A percentile compares a stretch with the other conserved stretches of the same genome.
Evolutionary conservation across 2,888 invertebrate species (phyloP).

Genomic region (Papilio protenor): DNA sequence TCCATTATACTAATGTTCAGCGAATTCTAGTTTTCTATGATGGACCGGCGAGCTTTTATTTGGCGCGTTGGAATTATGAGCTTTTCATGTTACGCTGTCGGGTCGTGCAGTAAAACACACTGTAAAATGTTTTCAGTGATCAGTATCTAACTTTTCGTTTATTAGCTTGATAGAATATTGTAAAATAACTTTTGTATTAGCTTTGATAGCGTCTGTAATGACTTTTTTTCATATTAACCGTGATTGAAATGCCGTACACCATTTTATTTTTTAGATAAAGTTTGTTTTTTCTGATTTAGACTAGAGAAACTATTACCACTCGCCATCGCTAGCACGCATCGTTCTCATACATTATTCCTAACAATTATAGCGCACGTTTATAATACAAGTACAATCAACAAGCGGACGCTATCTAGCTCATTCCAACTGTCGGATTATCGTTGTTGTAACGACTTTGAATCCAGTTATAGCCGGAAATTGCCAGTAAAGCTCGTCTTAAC

Average conservation of each 20-base stretch:
- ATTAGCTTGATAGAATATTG: neutral
- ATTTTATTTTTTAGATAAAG: neutral
- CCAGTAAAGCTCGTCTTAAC: conserved; percentile 38
- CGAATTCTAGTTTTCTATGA: conserved; percentile 2
- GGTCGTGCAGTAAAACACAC: conserved; percentile 3
- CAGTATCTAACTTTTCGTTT: neutral
- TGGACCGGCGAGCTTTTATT: conserved; percentile 24
- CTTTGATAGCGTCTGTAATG: neutral
- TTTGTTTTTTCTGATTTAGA: neutral
- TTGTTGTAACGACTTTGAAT: conserved; percentile 39
- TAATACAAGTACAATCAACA: conserved; percentile 35
- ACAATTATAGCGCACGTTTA: conserved; percentile 14
- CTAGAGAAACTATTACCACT: neutral
- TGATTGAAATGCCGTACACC: neutral
- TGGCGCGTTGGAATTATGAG: conserved; percentile 17
- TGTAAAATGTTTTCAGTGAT: neutral
- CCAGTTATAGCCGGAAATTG: conserved; percentile 42
- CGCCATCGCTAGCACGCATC: neutral
- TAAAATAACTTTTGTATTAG: neutral
- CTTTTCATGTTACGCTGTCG: conserved; percentile 21
- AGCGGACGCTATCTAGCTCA: conserved; percentile 37
- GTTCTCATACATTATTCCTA: neutral
- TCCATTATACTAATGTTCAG: conserved; percentile 19
- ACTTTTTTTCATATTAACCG: neutral
- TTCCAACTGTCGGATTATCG: conserved; percentile 39